Percentiles rank a stretch among this genome's conserved stretches.
Conservation (phyloP, 2,888 invertebrate species). For the Caradrina kadenii region DNA sequence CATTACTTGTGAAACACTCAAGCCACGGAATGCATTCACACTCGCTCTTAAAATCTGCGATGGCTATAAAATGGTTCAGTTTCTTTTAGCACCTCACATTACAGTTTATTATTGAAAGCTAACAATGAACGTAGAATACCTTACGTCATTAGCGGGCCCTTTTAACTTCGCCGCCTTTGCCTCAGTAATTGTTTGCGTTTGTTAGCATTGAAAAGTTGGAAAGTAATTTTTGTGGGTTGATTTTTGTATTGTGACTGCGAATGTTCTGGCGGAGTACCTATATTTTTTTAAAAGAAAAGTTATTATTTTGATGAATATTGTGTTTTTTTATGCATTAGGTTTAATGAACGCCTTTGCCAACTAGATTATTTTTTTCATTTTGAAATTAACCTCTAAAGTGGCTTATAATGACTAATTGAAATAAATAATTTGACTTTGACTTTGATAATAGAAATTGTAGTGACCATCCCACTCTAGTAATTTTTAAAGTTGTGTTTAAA, state of each 20-base stretch:
- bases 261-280: conserved; percentile 2
- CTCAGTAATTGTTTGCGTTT: conserved; percentile 61
- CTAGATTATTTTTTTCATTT: no score
- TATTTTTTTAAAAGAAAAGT: conserved; percentile 5
- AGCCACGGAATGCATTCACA: conserved; percentile 67
- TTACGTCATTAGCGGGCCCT: conserved; percentile 77
- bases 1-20: conserved; percentile 67
- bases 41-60: conserved; percentile 77
- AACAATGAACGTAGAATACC: conserved; percentile 80
- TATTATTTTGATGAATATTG: conserved; percentile 17
- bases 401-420: no score
- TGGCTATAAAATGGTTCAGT: conserved; percentile 78
- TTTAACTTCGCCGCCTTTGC: conserved; percentile 73
- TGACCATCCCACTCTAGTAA: no score
- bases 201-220: conserved; percentile 59
- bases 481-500: no score
- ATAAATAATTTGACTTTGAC: no score
- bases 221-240: conserved; percentile 51
- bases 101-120: conserved; percentile 81
- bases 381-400: no score
- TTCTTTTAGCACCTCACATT: conserved; percentile 82
- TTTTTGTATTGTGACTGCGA: conserved; percentile 45
- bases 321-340: no score
- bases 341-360: no score
- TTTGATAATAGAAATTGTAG: no score